Conservation (phyloP, 2,113 vertebrate genomes). For the Stigmatopora argus region DNA sequence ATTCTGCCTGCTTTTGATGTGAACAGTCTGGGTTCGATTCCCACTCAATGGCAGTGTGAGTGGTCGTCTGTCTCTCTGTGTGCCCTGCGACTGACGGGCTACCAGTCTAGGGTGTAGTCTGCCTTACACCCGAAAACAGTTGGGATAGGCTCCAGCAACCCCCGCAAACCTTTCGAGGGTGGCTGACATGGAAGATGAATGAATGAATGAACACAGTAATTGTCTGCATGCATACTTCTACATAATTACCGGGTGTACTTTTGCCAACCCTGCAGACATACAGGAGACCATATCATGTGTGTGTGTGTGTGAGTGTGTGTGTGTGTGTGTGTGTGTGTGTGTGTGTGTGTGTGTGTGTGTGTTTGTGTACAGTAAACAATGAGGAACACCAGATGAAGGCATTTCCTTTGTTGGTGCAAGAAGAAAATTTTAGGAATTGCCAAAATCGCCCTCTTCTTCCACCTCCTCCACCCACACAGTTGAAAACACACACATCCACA, state of each 20-base stretch:
- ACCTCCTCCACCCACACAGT: slow-evolving; percentile 57
- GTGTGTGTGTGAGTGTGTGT: slow-evolving; percentile 19
- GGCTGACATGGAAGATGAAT: too few species aligned
- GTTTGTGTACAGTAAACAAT: slow-evolving; percentile 42
- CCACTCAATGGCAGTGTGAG: too few species aligned
- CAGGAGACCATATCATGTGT: slow-evolving; percentile 14
- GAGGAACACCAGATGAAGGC: slow-evolving; percentile 69
- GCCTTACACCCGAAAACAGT: too few species aligned
- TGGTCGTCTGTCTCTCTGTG: too few species aligned
- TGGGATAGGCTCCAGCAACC: too few species aligned
- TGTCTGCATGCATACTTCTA: neutral
- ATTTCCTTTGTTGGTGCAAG: slow-evolving; percentile 70
- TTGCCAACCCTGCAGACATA: slow-evolving; percentile 27
- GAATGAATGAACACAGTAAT: too few species aligned
- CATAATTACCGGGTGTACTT: neutral
- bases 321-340: slow-evolving; percentile 23
- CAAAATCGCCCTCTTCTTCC: slow-evolving; percentile 56
- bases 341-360: slow-evolving; percentile 8
- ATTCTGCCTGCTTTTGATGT: too few species aligned
- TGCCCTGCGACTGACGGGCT: too few species aligned
- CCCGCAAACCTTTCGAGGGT: too few species aligned
- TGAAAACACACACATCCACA: slow-evolving; percentile 63
- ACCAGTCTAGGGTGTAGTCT: too few species aligned
- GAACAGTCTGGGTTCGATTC: too few species aligned
- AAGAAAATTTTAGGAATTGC: slow-evolving; percentile 59